Conservation (phyloP, 2,888 invertebrate species). For the Chouioia cunea region DNA sequence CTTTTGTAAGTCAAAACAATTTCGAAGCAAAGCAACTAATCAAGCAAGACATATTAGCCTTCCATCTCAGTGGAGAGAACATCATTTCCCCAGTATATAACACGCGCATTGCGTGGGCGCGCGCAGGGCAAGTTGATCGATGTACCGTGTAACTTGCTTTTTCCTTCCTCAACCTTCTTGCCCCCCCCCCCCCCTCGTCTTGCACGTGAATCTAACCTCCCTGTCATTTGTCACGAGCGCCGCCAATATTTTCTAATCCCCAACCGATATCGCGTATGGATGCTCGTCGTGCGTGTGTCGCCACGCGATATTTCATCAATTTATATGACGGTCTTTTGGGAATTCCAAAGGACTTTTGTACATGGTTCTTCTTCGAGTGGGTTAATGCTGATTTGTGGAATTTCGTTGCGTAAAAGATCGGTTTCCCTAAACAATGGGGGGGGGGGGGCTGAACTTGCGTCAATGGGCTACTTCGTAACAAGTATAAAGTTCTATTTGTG, state of each 20-base stretch:
- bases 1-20: no score
- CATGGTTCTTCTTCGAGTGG: no score
- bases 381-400: no score
- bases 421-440: no score
- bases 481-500: no score
- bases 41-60: no score
- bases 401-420: no score
- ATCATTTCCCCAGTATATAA: neutral
- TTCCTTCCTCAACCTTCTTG: neutral
- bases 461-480: no score
- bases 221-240: slow-evolving; percentile 38
- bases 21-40: no score
- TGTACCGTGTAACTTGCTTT: slow-evolving; percentile 39
- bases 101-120: slow-evolving; percentile 20
- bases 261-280: neutral
- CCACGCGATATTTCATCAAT: neutral
- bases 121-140: slow-evolving; percentile 37
- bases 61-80: neutral
- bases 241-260: slow-evolving; percentile 44
- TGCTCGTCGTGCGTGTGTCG: neutral
- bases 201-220: neutral
- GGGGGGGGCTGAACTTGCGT: no score
- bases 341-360: no score
- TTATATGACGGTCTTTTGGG: neutral
- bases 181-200: neutral